Evolutionary conservation across 2,113 vertebrate species (phyloP).

Genomic region (Microcebus griseorufus): DNA sequence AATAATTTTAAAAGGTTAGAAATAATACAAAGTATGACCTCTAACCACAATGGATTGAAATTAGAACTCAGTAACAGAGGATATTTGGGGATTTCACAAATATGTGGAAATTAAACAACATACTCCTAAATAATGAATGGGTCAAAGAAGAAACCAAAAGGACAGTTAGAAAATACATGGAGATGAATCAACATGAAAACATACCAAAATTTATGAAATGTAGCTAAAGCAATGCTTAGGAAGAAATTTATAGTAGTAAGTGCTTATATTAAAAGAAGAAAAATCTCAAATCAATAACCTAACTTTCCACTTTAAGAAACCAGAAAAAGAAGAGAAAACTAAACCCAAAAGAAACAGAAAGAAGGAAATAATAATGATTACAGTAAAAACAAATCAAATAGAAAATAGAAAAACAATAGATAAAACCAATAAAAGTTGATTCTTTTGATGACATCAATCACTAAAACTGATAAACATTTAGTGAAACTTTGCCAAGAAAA

Average conservation of each 20-base stretch:
- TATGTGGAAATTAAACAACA: not conserved
- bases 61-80: not conserved
- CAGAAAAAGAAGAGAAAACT: not conserved
- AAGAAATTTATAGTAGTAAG: not conserved
- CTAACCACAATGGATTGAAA: not conserved
- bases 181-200: not conserved
- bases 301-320: not conserved
- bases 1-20: not conserved
- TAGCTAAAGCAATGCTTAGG: not conserved
- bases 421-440: not conserved
- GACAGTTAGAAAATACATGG: not conserved
- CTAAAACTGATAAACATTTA: not conserved
- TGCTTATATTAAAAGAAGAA: not conserved
- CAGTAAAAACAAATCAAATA: not conserved
- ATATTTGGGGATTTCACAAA: not conserved
- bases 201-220: not conserved
- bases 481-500: not conserved
- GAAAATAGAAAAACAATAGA: not conserved
- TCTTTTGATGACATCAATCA: constrained; percentile 7
- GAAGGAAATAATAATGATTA: not conserved
- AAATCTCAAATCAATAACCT: not conserved
- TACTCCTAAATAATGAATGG: not conserved
- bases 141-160: not conserved
- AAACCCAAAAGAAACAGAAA: not conserved
- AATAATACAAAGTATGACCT: not conserved